Conservation (phyloP, 2,888 invertebrate genomes). For the Trichogramma evanescens region DNA sequence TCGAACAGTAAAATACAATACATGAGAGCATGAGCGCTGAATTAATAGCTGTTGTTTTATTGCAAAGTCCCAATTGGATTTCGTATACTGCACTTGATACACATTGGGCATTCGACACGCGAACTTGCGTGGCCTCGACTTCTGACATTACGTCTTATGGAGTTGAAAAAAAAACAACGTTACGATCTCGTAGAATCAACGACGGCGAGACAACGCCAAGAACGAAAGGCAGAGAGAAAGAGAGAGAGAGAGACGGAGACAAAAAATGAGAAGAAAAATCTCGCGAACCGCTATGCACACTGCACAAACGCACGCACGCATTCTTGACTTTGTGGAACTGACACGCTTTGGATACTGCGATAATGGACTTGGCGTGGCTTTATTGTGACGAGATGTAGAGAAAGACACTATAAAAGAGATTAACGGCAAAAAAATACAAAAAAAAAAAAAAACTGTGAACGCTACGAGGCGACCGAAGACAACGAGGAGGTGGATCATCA, state of each 20-base stretch:
- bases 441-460: too few relatives aligned
- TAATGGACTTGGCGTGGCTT: background rate
- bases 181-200: background rate
- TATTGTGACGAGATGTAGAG: background rate
- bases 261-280: conserved; percentile 21
- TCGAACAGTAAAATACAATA: too few relatives aligned
- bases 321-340: conserved; percentile 21
- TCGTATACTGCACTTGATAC: too few relatives aligned
- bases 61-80: too few relatives aligned
- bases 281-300: conserved; percentile 17
- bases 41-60: too few relatives aligned
- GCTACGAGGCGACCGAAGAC: too few relatives aligned
- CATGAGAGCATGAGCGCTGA: too few relatives aligned
- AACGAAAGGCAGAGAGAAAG: background rate
- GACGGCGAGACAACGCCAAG: background rate
- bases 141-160: too few relatives aligned
- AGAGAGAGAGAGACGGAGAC: background rate
- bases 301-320: background rate
- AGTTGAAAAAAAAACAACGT: too few relatives aligned
- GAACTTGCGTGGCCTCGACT: too few relatives aligned
- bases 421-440: background rate
- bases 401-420: background rate
- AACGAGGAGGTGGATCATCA: too few relatives aligned
- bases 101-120: too few relatives aligned
- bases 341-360: conserved; percentile 20